phyloP scores from a whole-genome alignment of 1,140 invertebrate genomes.

The Cherax quadricarinatus region DNA sequence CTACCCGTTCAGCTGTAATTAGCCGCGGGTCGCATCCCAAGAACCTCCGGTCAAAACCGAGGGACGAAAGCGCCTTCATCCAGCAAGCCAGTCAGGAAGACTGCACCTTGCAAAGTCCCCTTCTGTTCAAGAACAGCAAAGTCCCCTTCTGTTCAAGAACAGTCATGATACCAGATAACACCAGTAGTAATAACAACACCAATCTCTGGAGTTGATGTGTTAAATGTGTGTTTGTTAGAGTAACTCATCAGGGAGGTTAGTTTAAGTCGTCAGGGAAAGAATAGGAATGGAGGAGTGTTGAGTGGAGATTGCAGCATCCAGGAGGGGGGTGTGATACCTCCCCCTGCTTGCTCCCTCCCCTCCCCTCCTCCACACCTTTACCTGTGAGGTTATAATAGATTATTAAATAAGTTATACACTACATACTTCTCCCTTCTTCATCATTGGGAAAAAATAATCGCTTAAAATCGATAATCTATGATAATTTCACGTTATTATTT shows the following conservation, averaged over 20 bases:
- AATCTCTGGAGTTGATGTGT: background rate
- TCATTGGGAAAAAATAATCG: background rate
- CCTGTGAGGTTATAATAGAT: background rate
- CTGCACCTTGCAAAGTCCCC: no score
- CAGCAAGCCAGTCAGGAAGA: no score
- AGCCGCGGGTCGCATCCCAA: no score
- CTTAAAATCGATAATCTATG: slow-evolving; percentile 1
- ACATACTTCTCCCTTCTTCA: slow-evolving; percentile 3
- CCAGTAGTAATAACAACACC: background rate
- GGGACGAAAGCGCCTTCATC: no score
- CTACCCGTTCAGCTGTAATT: no score
- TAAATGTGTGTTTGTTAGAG: background rate
- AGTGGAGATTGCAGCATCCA: no score
- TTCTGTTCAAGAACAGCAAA: no score
- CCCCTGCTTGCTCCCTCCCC: background rate
- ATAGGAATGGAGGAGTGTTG: background rate
- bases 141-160: no score
- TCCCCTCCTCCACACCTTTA: background rate
- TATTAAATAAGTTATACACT: background rate
- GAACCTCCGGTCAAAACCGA: no score
- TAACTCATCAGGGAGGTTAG: background rate
- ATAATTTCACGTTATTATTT: slow-evolving; percentile 15
- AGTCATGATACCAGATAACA: background rate
- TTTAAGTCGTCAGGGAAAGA: background rate
- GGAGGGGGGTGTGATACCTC: no score